These are phyloP conservation scores for Oscheius sp. DNA, from an alignment of 1,140 invertebrate species.

Conservation along the genomic window DNA sequence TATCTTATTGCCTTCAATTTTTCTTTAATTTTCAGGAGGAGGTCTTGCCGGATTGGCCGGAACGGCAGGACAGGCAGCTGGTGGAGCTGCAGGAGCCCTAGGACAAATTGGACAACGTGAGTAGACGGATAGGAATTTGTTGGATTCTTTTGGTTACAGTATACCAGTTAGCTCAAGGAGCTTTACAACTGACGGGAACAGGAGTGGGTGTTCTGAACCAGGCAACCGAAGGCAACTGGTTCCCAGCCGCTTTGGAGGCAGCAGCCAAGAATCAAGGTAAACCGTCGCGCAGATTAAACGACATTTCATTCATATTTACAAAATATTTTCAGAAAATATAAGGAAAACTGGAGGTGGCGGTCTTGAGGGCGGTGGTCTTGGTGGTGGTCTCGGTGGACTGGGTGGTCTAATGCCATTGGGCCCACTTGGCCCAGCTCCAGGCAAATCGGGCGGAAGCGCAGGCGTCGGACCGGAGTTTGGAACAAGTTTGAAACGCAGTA, in stretches of 20 bases:
- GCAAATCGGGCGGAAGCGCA: slow-evolving; percentile 2
- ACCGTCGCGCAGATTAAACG: neutral
- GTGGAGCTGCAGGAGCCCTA: slow-evolving; percentile 45
- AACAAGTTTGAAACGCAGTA: slow-evolving; percentile 9
- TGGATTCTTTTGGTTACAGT: slow-evolving; percentile 42
- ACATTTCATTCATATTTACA: neutral
- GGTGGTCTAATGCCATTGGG: slow-evolving; percentile 1
- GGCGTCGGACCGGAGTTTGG: slow-evolving; percentile 37
- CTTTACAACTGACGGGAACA: slow-evolving; percentile 55
- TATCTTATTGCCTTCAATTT: neutral
- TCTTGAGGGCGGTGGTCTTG: no score
- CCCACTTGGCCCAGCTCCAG: slow-evolving; percentile 7
- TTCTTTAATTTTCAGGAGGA: slow-evolving; percentile 6
- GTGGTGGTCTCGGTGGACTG: neutral
- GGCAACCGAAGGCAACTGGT: slow-evolving; percentile 53
- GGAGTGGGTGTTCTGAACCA: slow-evolving; percentile 58
- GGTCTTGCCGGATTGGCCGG: slow-evolving; percentile 38
- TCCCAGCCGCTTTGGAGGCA: slow-evolving; percentile 43
- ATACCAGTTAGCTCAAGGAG: slow-evolving; percentile 57
- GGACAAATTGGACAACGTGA: slow-evolving; percentile 47
- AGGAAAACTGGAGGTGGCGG: slow-evolving; percentile 20
- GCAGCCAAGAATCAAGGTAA: slow-evolving; percentile 39
- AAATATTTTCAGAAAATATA: slow-evolving; percentile 14
- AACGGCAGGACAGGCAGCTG: slow-evolving; percentile 28
- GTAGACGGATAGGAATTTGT: slow-evolving; percentile 16